Base-by-base conservation (phyloP, 2,797 vertebrate genomes). In the Erpetoichthys calabaricus region DNA sequence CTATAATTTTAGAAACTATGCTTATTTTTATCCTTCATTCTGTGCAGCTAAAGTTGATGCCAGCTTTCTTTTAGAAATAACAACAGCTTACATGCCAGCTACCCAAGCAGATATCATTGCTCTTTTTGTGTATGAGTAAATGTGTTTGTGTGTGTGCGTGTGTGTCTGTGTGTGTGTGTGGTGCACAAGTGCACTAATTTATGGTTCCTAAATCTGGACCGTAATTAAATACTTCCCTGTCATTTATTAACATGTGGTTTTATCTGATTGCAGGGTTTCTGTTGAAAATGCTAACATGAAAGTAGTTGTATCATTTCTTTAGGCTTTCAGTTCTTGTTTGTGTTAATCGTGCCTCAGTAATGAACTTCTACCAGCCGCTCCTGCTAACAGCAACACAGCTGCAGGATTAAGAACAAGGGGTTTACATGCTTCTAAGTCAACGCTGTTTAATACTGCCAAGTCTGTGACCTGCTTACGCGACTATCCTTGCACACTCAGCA, bases 401-500 rank as follows among this genome's bases (percentile, higher is more conserved):
- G 45, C 7, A 10, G 57, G 64, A 62, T 59, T 65, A 55, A 47
- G 59, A 44, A 44, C 55, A 53, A 45, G 51, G 51, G 3, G 45
- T 57, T 60, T 52, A 51, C 45, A 25, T 41, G 53, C n/a, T 44
- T 50, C 56, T 53, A 46, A 47, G 58, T 55, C 56, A 52, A 53
- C n/a, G 47, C 53, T 56, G 58, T 62, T 57, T 65, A 55, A 60
- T 58, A 53, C 62, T 43, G 25, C 25, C 50, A 46, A 10, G 47
- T 56, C 50, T 44, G 47, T 60, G 61, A 63, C 56, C 58, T 56
- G 54, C 47, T 56, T 59, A 59, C 56, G 60, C 60, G 58, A 65
- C 53, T 58, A 45, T 44, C 47, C 55, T 45, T 65, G 64, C 56
- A 53, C 55, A 57, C 55, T 65, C 63, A 65, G 60, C 63, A 62